phyloP scores from a whole-genome alignment of 2,888 invertebrate genomes.

The Arenicola marina region DNA sequence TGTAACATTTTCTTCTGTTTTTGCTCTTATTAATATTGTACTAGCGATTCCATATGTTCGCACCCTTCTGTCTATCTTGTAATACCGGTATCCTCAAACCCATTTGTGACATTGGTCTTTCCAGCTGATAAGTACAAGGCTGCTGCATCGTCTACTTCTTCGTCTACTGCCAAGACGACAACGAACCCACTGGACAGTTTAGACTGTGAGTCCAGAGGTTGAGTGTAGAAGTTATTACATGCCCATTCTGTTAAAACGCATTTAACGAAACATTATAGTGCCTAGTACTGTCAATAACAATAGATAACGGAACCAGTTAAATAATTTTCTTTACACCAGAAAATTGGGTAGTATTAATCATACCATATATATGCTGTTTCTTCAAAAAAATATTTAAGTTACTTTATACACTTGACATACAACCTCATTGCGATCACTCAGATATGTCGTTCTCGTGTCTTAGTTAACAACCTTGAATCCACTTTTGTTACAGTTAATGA shows the following conservation, averaged over 20 bases:
- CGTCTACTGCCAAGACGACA: constrained; percentile 61
- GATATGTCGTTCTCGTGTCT: too few species aligned
- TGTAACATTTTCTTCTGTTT: too few species aligned
- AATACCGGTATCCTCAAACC: background rate
- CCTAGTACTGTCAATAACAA: too few species aligned
- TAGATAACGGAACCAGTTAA: too few species aligned
- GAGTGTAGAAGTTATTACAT: background rate
- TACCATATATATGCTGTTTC: background rate
- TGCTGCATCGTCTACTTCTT: constrained; percentile 60
- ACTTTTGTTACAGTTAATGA: constrained; percentile 71
- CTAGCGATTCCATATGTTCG: too few species aligned
- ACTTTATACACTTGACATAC: background rate
- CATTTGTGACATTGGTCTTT: constrained; percentile 14
- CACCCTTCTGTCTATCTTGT: too few species aligned
- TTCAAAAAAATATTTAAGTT: background rate
- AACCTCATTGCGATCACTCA: background rate
- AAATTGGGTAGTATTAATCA: background rate
- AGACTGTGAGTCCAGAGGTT: constrained; percentile 47
- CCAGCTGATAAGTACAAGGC: constrained; percentile 70
- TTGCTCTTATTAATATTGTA: too few species aligned
- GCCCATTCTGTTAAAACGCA: background rate
- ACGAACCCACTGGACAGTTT: constrained; percentile 55
- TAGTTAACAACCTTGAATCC: background rate
- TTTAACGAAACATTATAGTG: too few species aligned
- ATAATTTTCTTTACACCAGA: background rate